Evolutionary conservation across 2,797 vertebrate species (phyloP).

Genomic region (Premnoplex brunnescens): DNA sequence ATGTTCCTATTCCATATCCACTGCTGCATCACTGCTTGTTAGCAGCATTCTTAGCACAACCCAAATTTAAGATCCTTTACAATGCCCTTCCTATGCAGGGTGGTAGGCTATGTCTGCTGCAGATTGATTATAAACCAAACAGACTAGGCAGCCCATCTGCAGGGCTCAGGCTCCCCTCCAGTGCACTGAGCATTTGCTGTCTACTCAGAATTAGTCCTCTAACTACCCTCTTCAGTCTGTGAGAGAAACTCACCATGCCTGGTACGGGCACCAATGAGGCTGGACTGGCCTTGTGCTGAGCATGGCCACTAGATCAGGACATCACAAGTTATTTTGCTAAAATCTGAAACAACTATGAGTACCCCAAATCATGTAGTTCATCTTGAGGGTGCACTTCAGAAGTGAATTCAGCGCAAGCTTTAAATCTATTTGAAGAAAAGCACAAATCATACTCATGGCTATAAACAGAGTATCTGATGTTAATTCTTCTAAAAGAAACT

Average conservation of each 20-base stretch:
- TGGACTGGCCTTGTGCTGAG: neutral
- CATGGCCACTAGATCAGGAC: neutral
- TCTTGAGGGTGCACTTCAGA: accelerated
- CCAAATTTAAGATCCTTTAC: neutral
- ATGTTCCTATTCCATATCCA: neutral
- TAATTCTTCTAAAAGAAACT: neutral
- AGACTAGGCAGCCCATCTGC: neutral
- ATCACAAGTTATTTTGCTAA: neutral
- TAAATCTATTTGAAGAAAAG: neutral
- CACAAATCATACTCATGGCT: neutral
- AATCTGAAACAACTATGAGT: neutral
- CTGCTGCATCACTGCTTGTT: accelerated
- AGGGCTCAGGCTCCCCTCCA: neutral
- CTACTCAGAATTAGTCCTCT: neutral
- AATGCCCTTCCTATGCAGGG: accelerated
- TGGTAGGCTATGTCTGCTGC: neutral
- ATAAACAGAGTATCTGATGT: neutral
- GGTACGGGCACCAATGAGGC: accelerated
- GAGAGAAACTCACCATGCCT: neutral
- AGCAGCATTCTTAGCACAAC: neutral
- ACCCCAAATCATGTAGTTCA: neutral
- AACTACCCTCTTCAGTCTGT: accelerated
- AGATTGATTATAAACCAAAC: neutral
- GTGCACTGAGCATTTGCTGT: neutral
- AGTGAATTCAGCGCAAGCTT: neutral